Evolutionary conservation across 2,888 invertebrate species (phyloP).

Genomic region (Drosophila algonquin): DNA sequence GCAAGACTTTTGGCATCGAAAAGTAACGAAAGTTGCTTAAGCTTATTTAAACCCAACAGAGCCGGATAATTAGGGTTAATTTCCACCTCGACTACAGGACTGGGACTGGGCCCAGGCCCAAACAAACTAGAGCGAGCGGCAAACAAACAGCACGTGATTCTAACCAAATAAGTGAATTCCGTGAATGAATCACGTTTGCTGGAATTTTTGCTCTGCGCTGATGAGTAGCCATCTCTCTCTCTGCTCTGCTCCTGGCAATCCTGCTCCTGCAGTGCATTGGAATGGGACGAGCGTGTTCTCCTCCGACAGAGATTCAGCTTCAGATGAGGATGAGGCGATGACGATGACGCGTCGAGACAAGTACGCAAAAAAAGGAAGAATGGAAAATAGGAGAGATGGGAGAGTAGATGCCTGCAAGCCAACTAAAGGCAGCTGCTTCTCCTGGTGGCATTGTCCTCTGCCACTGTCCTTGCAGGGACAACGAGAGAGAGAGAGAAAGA

Average conservation of each 20-base stretch:
- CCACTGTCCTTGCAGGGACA: conserved; percentile 46
- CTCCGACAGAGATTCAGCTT: conserved; percentile 52
- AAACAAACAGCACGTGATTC: conserved; percentile 22
- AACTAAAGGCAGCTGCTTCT: conserved; percentile 63
- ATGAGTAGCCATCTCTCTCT: neutral
- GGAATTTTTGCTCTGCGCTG: conserved; percentile 30
- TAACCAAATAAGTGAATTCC: conserved; percentile 25
- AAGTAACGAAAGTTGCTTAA: neutral
- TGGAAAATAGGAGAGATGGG: conserved; percentile 41
- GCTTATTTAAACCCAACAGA: neutral
- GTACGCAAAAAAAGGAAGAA: conserved; percentile 60
- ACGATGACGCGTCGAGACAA: conserved; percentile 68
- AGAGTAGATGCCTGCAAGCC: conserved; percentile 67
- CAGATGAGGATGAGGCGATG: conserved; percentile 23
- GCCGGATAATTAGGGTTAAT: conserved; percentile 13
- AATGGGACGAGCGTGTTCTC: conserved; percentile 67
- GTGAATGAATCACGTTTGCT: conserved; percentile 61
- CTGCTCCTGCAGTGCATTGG: conserved; percentile 47
- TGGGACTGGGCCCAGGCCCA: neutral
- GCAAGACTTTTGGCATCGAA: neutral
- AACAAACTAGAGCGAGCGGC: conserved; percentile 27
- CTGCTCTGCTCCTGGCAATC: conserved; percentile 4
- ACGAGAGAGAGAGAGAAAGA: conserved; percentile 13
- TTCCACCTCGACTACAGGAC: conserved; percentile 7
- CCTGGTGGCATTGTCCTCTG: conserved; percentile 72